phyloP scores from a whole-genome alignment of 2,797 vertebrate genomes.

The Peromyscus melanophrys region DNA sequence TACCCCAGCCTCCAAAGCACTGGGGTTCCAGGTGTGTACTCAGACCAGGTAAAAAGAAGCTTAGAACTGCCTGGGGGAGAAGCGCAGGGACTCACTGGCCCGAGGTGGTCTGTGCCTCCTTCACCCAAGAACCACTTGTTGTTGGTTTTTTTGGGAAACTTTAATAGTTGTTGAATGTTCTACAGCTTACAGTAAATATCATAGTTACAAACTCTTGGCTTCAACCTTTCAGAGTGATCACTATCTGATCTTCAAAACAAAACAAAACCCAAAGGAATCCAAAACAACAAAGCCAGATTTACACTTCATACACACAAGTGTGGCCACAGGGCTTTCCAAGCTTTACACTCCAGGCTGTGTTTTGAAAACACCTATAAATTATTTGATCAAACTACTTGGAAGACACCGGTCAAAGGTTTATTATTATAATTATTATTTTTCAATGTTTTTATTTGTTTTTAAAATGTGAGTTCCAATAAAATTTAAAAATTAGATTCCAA shows the following conservation, averaged over 20 bases:
- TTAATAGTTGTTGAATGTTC: slow-evolving; percentile 99
- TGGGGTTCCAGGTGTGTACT: background rate
- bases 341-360: slow-evolving; percentile 90
- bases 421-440: slow-evolving; percentile 92
- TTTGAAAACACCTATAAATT: slow-evolving; percentile 87
- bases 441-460: slow-evolving; percentile 93
- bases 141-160: slow-evolving; percentile 90
- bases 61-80: background rate
- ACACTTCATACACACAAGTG: slow-evolving; percentile 96
- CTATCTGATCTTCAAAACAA: slow-evolving; percentile 96
- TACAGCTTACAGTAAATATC: slow-evolving; percentile 99
- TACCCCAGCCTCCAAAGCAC: background rate
- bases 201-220: slow-evolving; percentile 99
- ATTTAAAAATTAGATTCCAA: slow-evolving; percentile 87
- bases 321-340: slow-evolving; percentile 90
- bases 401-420: slow-evolving; percentile 93
- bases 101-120: slow-evolving; percentile 4
- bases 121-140: slow-evolving; percentile 79
- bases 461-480: slow-evolving; percentile 93
- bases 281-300: slow-evolving; percentile 92
- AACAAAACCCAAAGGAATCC: slow-evolving; percentile 87
- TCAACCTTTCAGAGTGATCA: slow-evolving; percentile 98
- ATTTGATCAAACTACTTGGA: slow-evolving; percentile 91
- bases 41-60: background rate
- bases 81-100: background rate